These are phyloP conservation scores for Spondyliosoma cantharus DNA, from an alignment of 2,797 vertebrate species.

Conservation along the genomic window DNA sequence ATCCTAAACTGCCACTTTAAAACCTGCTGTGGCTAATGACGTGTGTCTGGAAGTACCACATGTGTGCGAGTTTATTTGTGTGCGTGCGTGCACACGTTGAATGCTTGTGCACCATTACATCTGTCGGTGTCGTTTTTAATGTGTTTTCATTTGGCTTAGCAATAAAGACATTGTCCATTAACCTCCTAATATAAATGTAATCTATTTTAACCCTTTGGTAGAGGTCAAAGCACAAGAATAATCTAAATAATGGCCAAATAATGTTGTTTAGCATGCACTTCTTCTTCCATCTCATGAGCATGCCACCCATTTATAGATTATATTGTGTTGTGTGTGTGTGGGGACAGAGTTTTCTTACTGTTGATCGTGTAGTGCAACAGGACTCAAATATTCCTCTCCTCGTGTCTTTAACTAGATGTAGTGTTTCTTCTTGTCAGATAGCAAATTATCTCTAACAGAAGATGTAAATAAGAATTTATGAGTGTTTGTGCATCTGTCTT, in stretches of 20 bases:
- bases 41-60: conserved; percentile 65
- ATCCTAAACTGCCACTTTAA: conserved; percentile 77
- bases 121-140: conserved; percentile 79
- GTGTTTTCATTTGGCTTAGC: conserved; percentile 81
- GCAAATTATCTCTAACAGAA: not conserved
- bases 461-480: not conserved
- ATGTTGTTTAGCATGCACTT: conserved; percentile 67
- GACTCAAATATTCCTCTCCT: too few species aligned
- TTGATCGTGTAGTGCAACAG: not conserved
- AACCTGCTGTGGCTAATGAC: conserved; percentile 79
- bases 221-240: conserved; percentile 78
- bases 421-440: not conserved
- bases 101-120: conserved; percentile 66
- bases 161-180: conserved; percentile 84
- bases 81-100: conserved; percentile 42
- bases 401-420: conserved; percentile 2
- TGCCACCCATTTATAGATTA: conserved; percentile 48
- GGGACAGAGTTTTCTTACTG: not conserved
- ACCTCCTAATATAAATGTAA: conserved; percentile 82
- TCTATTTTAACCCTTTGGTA: conserved; percentile 80
- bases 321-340: conserved; percentile 28
- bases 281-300: conserved; percentile 58
- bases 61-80: conserved; percentile 9
- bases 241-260: conserved; percentile 78
- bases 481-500: not conserved